phyloP scores from a whole-genome alignment of 2,888 invertebrate species.

The Xanthorhoe designata region DNA sequence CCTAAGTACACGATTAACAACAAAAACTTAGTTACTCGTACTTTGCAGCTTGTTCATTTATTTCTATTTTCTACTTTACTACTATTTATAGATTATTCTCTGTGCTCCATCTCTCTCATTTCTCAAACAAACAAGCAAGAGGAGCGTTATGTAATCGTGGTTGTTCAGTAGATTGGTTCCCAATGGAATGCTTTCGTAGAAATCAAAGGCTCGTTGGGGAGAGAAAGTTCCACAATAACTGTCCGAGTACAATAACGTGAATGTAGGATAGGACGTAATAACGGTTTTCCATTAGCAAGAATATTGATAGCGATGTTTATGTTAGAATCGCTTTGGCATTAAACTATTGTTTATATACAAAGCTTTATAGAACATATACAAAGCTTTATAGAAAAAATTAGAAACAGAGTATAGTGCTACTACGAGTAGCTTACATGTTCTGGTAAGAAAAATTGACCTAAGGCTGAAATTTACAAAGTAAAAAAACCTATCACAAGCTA shows the following conservation, averaged over 20 bases:
- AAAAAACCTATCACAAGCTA: too few species aligned
- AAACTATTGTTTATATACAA: not conserved
- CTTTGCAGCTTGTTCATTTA: conserved; percentile 24
- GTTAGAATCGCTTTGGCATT: conserved; percentile 24
- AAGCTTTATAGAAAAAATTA: not conserved
- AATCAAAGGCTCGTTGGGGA: conserved; percentile 49
- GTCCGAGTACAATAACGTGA: conserved; percentile 54
- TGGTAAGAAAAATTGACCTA: too few species aligned
- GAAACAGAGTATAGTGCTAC: too few species aligned
- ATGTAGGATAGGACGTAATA: conserved; percentile 42
- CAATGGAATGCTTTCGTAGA: conserved; percentile 30
- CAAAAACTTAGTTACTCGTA: conserved; percentile 12
- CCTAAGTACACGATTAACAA: too few species aligned
- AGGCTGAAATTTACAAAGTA: too few species aligned
- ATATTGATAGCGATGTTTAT: conserved; percentile 46
- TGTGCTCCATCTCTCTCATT: conserved; percentile 20
- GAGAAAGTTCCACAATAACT: conserved; percentile 61
- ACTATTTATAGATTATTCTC: conserved; percentile 34
- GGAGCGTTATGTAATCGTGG: conserved; percentile 11
- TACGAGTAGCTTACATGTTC: too few species aligned
- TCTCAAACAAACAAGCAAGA: conserved; percentile 23
- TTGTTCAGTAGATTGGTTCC: conserved; percentile 22
- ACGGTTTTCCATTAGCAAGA: conserved; percentile 45
- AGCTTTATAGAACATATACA: not conserved
- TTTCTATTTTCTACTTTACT: not conserved